These are phyloP conservation scores for Dione juno DNA, from an alignment of 2,888 invertebrate species.

Conservation along the genomic window DNA sequence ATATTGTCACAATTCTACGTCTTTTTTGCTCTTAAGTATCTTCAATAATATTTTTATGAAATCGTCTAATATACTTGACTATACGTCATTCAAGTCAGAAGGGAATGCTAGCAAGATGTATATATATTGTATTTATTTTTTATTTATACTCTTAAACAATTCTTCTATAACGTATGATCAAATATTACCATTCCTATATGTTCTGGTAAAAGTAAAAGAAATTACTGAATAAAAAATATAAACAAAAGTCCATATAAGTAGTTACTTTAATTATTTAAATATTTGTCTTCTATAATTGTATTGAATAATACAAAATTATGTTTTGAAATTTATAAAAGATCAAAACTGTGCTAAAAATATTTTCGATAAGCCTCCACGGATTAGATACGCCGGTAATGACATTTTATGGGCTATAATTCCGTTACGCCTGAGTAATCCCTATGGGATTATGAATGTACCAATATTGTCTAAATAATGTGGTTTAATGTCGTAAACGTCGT, in stretches of 20 bases:
- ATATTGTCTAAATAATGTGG: conserved; percentile 15
- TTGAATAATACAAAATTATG: not conserved
- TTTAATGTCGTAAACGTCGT: not conserved
- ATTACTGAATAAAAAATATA: too few relatives aligned
- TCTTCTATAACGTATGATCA: too few relatives aligned
- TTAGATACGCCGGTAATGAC: conserved; percentile 4
- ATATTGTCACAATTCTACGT: not conserved
- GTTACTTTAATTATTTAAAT: not conserved
- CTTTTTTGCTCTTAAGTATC: not conserved
- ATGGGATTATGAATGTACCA: conserved; percentile 21
- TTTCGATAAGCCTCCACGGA: conserved; percentile 12
- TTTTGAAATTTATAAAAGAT: not conserved
- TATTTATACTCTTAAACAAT: too few relatives aligned
- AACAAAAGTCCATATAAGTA: too few relatives aligned
- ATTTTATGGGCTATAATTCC: conserved; percentile 27
- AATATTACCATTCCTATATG: too few relatives aligned
- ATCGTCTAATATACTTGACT: too few relatives aligned
- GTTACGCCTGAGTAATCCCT: conserved; percentile 23
- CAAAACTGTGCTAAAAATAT: conserved; percentile 14
- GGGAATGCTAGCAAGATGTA: too few relatives aligned
- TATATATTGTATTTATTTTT: too few relatives aligned
- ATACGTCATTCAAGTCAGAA: too few relatives aligned
- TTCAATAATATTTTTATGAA: too few relatives aligned
- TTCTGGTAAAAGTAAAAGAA: too few relatives aligned
- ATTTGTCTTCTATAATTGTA: not conserved